Conservation (phyloP, 1,140 invertebrate species). For the Pentalonia nigronervosa region DNA sequence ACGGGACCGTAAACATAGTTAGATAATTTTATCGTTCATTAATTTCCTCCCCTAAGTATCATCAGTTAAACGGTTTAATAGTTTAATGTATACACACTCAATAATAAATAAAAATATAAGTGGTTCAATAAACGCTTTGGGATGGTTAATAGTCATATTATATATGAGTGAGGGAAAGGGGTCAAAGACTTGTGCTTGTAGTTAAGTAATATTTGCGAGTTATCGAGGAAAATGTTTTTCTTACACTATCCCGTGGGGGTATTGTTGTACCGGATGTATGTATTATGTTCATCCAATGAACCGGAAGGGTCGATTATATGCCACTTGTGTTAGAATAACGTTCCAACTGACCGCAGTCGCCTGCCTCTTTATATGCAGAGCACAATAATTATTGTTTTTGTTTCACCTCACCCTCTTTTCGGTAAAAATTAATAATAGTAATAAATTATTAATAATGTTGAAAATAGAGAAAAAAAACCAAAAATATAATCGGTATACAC, state of each 20-base stretch:
- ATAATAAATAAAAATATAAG: not conserved
- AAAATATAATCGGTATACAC: not conserved
- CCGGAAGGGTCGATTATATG: constrained; percentile 44
- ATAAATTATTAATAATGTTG: not conserved
- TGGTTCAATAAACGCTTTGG: not conserved
- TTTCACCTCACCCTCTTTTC: not conserved
- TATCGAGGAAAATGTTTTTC: constrained; percentile 30
- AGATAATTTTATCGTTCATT: not conserved
- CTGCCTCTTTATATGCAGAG: not conserved
- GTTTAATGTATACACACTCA: not conserved
- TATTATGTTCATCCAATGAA: constrained; percentile 44
- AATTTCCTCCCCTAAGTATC: not conserved
- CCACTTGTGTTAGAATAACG: constrained; percentile 32
- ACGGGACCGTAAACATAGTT: not conserved
- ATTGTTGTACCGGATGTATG: constrained; percentile 34
- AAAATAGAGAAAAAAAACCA: not conserved
- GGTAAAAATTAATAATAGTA: not conserved
- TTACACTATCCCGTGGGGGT: not conserved
- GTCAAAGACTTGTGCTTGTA: not conserved
- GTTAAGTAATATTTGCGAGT: not conserved
- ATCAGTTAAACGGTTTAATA: not conserved
- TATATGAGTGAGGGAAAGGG: not conserved
- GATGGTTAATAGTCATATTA: not conserved
- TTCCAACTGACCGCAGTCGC: not conserved
- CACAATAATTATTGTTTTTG: not conserved